Conservation (phyloP, 2,113 vertebrate species). For the Nothobranchius kuhntae region DNA sequence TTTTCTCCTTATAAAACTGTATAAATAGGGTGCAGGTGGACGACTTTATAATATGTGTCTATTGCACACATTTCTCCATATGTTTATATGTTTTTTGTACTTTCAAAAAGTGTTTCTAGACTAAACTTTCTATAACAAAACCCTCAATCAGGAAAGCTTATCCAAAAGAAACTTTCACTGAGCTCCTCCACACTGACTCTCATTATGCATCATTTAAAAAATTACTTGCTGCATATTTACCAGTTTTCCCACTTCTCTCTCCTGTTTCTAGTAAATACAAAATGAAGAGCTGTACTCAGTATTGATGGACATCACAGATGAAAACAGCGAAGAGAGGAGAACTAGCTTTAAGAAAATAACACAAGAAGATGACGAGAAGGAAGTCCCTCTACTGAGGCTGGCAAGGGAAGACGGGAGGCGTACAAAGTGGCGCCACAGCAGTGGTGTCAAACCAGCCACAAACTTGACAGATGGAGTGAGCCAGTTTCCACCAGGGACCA, state of each 20-base stretch:
- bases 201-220: conserved; percentile 39
- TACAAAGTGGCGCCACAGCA: conserved; percentile 57
- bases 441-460: conserved; percentile 69
- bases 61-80: conserved; percentile 14
- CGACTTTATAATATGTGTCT: conserved; percentile 17
- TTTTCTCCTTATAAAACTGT: conserved; percentile 4
- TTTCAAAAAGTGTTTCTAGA: conserved; percentile 11
- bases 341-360: conserved; percentile 78
- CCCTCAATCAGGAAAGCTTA: conserved; percentile 4
- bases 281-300: conserved; percentile 73
- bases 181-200: conserved; percentile 30
- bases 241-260: conserved; percentile 60
- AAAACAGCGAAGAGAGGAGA: conserved; percentile 72
- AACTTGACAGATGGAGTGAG: conserved; percentile 69
- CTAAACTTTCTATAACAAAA: conserved; percentile 8
- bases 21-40: not conserved
- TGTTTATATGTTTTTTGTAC: conserved; percentile 20
- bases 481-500: conserved; percentile 71
- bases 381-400: conserved; percentile 73
- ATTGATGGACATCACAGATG: conserved; percentile 75
- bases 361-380: conserved; percentile 68
- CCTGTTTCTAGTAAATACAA: conserved; percentile 79
- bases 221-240: conserved; percentile 56
- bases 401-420: conserved; percentile 67
- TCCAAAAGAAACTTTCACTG: conserved; percentile 17